Conservation (phyloP, 2,888 invertebrate genomes). For the Pecten maximus region DNA sequence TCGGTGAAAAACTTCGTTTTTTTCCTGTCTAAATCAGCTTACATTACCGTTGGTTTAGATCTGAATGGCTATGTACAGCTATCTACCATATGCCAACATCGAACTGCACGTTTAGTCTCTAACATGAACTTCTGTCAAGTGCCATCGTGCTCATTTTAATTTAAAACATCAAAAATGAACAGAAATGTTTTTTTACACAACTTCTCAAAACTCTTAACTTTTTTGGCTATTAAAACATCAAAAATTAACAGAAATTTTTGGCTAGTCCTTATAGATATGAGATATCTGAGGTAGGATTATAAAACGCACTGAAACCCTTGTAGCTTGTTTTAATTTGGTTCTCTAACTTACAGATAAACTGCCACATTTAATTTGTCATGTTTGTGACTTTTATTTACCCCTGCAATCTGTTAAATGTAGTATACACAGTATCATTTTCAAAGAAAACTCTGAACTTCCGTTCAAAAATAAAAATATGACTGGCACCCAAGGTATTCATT, state of each 20-base stretch:
- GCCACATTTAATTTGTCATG: constrained; percentile 20
- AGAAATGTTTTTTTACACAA: neutral
- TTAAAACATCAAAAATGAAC: neutral
- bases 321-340: neutral
- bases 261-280: neutral
- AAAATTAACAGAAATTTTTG: no score
- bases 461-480: constrained; percentile 8
- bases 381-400: constrained; percentile 1
- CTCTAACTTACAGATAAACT: constrained; percentile 11
- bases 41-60: neutral
- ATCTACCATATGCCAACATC: neutral
- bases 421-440: constrained; percentile 30
- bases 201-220: neutral
- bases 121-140: neutral
- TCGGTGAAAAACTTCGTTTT: neutral
- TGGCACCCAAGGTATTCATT: neutral
- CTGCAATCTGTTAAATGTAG: constrained; percentile 18
- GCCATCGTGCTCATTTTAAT: neutral
- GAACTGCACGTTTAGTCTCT: neutral
- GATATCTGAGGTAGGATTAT: neutral
- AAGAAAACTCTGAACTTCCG: constrained; percentile 33
- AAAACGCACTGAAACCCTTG: neutral
- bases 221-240: no score
- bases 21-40: neutral
- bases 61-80: neutral